A percentile compares a stretch with the other conserved stretches of the same genome.
These are phyloP conservation scores for Nothura maculosa DNA, from an alignment of 2,797 vertebrate genomes.

Conservation along the genomic window DNA sequence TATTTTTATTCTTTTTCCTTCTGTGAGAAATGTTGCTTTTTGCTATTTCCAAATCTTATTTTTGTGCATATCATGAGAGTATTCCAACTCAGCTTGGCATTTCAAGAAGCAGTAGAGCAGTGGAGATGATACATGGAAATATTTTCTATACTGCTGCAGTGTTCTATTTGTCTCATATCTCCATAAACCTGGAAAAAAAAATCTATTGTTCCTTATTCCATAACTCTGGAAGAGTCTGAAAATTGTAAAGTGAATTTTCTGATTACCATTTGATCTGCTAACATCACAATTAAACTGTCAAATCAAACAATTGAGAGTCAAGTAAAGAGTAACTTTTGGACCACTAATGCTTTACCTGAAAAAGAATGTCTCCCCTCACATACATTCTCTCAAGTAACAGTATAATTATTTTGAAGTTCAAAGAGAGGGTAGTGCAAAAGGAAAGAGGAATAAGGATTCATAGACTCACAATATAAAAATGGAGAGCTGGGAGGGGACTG, in stretches of 20 bases:
- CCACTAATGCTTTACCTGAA: neutral
- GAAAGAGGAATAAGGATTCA: neutral
- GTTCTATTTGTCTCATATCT: neutral
- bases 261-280: neutral
- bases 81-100: neutral
- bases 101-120: neutral
- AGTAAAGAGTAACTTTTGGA: neutral
- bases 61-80: neutral
- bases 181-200: neutral
- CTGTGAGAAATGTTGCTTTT: neutral
- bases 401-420: slow-evolving; percentile 9
- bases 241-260: neutral
- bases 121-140: neutral
- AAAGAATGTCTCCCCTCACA: neutral
- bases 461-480: neutral
- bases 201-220: neutral
- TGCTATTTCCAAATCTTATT: neutral
- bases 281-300: slow-evolving; percentile 27
- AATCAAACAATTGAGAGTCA: neutral
- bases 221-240: slow-evolving; percentile 17
- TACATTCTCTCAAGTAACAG: neutral
- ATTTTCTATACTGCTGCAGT: neutral
- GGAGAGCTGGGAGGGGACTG: neutral
- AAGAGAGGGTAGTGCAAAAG: neutral
- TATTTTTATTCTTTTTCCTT: neutral